Percentiles rank a stretch among this genome's conserved stretches.
phyloP scores from a whole-genome alignment of 1,140 invertebrate species.

The Apis mellifera region DNA sequence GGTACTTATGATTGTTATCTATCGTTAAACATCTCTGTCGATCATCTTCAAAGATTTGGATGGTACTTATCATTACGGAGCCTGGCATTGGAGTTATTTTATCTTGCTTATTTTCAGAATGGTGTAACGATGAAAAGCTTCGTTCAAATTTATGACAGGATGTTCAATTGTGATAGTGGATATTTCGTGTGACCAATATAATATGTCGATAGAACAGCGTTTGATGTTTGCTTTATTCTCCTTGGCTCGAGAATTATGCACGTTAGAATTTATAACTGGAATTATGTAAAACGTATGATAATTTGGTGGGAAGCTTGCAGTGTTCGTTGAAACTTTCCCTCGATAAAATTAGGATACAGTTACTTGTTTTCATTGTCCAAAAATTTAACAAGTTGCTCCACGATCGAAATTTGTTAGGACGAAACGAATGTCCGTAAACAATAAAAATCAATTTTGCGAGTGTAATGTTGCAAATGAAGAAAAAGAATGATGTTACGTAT shows the following conservation, averaged over 20 bases:
- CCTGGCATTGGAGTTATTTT: background rate
- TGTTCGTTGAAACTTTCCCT: background rate
- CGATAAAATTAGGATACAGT: background rate
- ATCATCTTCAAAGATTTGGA: background rate
- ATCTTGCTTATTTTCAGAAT: background rate
- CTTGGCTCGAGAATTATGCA: no score
- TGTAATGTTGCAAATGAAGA: no score
- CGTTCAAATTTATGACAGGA: background rate
- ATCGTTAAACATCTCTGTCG: no score
- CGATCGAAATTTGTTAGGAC: background rate
- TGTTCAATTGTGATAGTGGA: background rate
- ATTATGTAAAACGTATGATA: conserved; percentile 15
- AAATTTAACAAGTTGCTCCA: background rate
- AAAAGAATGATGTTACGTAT: no score
- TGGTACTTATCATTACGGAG: background rate
- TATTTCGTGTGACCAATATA: background rate
- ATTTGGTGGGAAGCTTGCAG: background rate
- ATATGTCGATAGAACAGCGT: background rate
- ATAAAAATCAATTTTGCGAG: no score
- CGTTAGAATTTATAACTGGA: background rate
- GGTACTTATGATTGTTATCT: no score
- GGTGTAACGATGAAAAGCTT: background rate
- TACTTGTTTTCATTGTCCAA: background rate
- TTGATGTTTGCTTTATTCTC: background rate
- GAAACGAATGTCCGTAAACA: no score